These are phyloP conservation scores for Carcharodon carcharias DNA, from an alignment of 2,797 vertebrate species.

Conservation along the genomic window DNA sequence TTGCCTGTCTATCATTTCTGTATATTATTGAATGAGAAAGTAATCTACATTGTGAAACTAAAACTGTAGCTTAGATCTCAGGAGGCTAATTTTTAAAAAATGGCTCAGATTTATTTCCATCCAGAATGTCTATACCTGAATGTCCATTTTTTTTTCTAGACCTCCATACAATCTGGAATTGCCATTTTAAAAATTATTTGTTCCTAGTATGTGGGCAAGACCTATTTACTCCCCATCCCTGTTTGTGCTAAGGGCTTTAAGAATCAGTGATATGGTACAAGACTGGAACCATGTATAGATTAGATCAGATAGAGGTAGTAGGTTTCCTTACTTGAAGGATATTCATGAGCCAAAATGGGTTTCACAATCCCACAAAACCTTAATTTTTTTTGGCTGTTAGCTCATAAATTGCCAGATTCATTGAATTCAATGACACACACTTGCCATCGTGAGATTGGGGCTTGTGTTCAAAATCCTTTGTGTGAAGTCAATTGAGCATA, in stretches of 20 bases:
- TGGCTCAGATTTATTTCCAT: neutral
- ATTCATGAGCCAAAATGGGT: neutral
- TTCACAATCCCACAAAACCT: neutral
- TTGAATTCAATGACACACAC: too few relatives aligned
- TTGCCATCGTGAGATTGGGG: neutral
- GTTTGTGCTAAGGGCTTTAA: neutral
- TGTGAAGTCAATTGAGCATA: neutral
- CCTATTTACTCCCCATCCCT: neutral
- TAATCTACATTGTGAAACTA: too few relatives aligned
- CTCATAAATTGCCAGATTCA: neutral
- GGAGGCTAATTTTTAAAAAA: neutral
- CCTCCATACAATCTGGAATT: neutral
- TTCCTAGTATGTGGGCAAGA: neutral
- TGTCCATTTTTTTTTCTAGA: neutral
- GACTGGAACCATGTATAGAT: too few relatives aligned
- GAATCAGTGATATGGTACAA: neutral
- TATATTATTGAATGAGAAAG: too few relatives aligned
- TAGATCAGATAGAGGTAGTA: too few relatives aligned
- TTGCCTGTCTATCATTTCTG: neutral
- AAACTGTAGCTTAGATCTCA: neutral
- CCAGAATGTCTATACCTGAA: neutral
- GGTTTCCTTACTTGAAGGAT: neutral
- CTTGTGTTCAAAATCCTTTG: neutral
- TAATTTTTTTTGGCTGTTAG: neutral
- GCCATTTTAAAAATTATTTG: neutral